Evolutionary conservation across 1,140 invertebrate species (phyloP).

Genomic region (Drosophila truncata): DNA sequence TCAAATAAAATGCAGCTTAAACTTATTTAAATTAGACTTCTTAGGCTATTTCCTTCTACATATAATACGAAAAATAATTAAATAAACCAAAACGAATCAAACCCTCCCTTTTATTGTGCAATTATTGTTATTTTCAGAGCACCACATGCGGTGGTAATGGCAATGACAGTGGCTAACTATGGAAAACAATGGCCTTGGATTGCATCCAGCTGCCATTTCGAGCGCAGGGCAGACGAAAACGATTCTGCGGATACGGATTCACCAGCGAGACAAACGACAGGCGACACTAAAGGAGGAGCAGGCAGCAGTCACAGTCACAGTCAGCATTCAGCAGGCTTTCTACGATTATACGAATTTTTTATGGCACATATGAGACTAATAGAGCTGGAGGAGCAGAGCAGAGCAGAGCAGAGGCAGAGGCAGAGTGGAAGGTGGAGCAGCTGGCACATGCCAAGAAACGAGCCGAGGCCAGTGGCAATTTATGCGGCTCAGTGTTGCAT

Average conservation of each 20-base stretch:
- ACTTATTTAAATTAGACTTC: neutral
- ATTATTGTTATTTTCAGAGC: conserved; percentile 35
- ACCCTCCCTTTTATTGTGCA: conserved; percentile 6
- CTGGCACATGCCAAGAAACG: conserved; percentile 71
- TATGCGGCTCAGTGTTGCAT: conserved; percentile 81
- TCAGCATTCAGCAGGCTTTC: conserved; percentile 31
- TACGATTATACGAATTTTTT: conserved; percentile 78
- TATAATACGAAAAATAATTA: neutral
- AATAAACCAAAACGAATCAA: neutral
- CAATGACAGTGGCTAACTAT: conserved; percentile 61
- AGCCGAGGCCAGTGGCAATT: conserved; percentile 62
- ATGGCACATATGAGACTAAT: conserved; percentile 82
- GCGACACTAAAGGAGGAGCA: conserved; percentile 22
- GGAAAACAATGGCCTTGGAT: conserved; percentile 75
- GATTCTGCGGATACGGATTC: conserved; percentile 48
- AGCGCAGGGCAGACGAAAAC: conserved; percentile 50
- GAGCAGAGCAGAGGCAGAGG: neutral
- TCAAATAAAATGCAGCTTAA: neutral
- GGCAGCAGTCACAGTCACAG: conserved; percentile 19
- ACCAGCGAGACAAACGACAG: conserved; percentile 56
- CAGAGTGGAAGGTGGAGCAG: conserved; percentile 32
- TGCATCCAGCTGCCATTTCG: conserved; percentile 72
- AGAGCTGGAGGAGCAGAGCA: conserved; percentile 30
- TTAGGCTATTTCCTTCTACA: neutral
- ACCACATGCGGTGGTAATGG: conserved; percentile 35